Percentiles rank a stretch among this genome's conserved stretches.
Evolutionary conservation across 2,113 vertebrate genomes (phyloP).

Genomic region (Eulacestoma nigropectus): DNA sequence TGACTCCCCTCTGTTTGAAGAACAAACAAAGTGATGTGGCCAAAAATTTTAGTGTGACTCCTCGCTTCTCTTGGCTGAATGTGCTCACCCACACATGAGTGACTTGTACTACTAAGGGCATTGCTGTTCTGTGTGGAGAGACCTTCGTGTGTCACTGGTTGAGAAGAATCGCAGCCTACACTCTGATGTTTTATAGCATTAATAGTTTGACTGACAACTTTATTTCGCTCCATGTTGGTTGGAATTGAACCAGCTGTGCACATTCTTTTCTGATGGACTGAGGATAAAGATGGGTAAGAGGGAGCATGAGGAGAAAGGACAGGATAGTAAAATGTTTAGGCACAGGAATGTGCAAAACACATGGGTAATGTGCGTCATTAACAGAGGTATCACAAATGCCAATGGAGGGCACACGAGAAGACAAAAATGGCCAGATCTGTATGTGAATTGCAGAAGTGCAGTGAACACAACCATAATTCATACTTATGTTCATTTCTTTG

Average conservation of each 20-base stretch:
- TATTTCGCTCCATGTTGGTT: neutral
- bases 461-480: neutral
- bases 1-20: neutral
- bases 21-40: neutral
- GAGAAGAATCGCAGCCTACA: neutral
- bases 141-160: neutral
- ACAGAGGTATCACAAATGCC: neutral
- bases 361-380: rapidly evolving
- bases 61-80: neutral
- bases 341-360: neutral
- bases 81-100: rapidly evolving
- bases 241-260: neutral
- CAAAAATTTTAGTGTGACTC: neutral
- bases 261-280: neutral
- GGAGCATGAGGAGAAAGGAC: neutral
- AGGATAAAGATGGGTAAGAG: neutral
- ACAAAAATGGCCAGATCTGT: neutral
- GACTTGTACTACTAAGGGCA: neutral
- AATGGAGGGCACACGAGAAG: neutral
- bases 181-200: neutral
- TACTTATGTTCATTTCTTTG: neutral
- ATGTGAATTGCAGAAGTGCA: neutral
- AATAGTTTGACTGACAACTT: neutral
- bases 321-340: neutral
- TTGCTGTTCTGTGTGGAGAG: rapidly evolving